These are phyloP conservation scores for Poeciliopsis prolifica DNA, from an alignment of 2,113 vertebrate genomes.

Conservation along the genomic window DNA sequence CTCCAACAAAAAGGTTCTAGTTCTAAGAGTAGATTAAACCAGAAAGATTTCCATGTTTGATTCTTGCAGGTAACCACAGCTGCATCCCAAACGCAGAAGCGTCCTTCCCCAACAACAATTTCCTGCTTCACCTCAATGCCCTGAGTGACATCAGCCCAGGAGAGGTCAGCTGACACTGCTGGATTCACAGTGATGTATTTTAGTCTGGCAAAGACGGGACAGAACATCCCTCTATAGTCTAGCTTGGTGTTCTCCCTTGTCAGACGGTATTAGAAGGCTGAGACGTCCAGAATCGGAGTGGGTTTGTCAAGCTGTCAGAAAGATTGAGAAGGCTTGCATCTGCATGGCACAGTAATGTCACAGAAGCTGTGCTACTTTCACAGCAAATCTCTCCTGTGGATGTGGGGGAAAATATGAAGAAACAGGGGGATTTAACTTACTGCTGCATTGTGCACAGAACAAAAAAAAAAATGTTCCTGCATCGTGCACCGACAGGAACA, in stretches of 20 bases:
- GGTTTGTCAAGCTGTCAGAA: conserved; percentile 73
- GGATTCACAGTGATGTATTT: conserved; percentile 50
- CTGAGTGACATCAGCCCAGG: conserved; percentile 89
- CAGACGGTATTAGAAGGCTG: conserved; percentile 59
- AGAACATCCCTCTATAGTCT: conserved; percentile 35
- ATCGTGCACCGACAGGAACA: no score
- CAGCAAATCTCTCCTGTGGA: conserved; percentile 38
- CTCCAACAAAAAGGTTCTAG: background rate
- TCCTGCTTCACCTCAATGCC: conserved; percentile 90
- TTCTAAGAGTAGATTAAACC: background rate
- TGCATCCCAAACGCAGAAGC: conserved; percentile 95
- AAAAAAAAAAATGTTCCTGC: no score
- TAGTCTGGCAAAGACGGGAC: conserved; percentile 33
- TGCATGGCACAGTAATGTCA: conserved; percentile 52
- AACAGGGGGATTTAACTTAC: conserved; percentile 3
- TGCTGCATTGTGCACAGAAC: background rate
- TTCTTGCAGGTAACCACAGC: conserved; percentile 92
- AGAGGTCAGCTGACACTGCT: conserved; percentile 85
- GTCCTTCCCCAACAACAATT: conserved; percentile 95
- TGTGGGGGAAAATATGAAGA: conserved; percentile 18
- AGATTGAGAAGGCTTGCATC: conserved; percentile 73
- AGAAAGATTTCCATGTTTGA: background rate
- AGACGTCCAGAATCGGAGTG: conserved; percentile 56
- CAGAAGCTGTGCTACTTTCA: conserved; percentile 29
- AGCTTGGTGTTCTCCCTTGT: conserved; percentile 55